Percentiles rank a stretch among this genome's conserved stretches.
These are phyloP conservation scores for Eudyptes chrysolophus DNA, from an alignment of 2,113 vertebrate species.

Conservation along the genomic window DNA sequence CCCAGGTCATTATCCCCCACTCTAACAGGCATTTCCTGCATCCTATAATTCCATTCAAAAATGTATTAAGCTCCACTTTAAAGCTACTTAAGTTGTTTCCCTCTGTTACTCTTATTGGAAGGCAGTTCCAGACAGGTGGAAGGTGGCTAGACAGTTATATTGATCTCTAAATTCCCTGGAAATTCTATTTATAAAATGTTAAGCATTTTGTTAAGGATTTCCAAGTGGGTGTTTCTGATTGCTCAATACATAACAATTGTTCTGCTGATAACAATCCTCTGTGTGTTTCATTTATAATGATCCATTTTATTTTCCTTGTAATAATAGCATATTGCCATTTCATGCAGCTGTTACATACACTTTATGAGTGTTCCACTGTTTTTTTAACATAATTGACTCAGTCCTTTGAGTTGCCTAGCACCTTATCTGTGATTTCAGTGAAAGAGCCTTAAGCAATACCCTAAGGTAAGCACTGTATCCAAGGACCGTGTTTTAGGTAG, in stretches of 20 bases:
- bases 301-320: conserved; percentile 43
- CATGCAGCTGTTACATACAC: conserved; percentile 8
- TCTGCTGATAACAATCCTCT: conserved; percentile 42
- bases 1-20: not conserved
- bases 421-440: not conserved
- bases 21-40: not conserved
- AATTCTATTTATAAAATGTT: conserved; percentile 57
- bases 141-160: conserved; percentile 47
- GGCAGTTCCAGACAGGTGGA: conserved; percentile 40
- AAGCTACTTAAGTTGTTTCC: conserved; percentile 18
- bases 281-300: conserved; percentile 37
- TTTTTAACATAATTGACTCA: conserved; percentile 9
- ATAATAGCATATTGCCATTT: conserved; percentile 26
- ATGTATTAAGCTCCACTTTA: conserved; percentile 27
- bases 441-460: not conserved
- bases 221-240: conserved; percentile 47
- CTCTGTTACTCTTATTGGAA: conserved; percentile 7
- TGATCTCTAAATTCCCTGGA: conserved; percentile 60
- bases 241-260: conserved; percentile 43
- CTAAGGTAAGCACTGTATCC: not conserved
- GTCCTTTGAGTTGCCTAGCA: not conserved
- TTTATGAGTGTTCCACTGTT: not conserved
- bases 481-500: not conserved
- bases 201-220: conserved; percentile 49
- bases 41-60: conserved; percentile 37